Conservation (phyloP, 2,888 invertebrate species). For the Hybos culiciformis region DNA sequence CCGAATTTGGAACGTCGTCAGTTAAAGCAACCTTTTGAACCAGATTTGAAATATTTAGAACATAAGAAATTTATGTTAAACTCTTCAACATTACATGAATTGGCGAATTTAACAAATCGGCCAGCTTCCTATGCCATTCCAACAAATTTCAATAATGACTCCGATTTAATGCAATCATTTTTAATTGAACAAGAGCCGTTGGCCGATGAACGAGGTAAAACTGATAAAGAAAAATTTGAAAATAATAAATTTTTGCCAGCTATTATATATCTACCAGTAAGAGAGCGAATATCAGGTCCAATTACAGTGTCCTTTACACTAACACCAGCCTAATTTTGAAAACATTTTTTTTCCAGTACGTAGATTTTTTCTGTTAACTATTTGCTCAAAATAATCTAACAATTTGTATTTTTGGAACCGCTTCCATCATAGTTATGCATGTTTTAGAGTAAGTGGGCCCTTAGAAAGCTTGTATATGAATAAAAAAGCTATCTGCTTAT, state of each 20-base stretch:
- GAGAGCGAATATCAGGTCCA: conserved; percentile 70
- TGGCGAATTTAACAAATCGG: conserved; percentile 29
- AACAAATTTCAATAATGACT: conserved; percentile 26
- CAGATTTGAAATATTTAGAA: conserved; percentile 4
- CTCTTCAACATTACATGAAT: conserved; percentile 20
- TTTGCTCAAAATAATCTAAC: no score
- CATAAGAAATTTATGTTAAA: conserved; percentile 11
- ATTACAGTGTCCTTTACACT: conserved; percentile 85
- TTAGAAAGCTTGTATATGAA: no score
- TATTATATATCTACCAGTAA: conserved; percentile 86
- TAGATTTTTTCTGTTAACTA: conserved; percentile 4
- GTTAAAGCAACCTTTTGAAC: no score
- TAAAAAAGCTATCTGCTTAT: no score
- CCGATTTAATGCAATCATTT: conserved; percentile 80
- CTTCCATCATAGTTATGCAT: no score
- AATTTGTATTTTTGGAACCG: no score
- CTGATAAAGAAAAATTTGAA: not conserved
- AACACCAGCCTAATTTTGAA: conserved; percentile 63
- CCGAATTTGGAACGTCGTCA: conserved; percentile 11
- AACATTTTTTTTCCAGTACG: conserved; percentile 8
- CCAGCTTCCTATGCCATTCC: conserved; percentile 55
- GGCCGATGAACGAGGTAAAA: conserved; percentile 38
- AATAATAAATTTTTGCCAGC: conserved; percentile 66
- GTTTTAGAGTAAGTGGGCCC: no score
- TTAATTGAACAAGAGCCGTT: no score